Evolutionary conservation across 2,888 invertebrate species (phyloP).

Genomic region (Alsophila aescularia): DNA sequence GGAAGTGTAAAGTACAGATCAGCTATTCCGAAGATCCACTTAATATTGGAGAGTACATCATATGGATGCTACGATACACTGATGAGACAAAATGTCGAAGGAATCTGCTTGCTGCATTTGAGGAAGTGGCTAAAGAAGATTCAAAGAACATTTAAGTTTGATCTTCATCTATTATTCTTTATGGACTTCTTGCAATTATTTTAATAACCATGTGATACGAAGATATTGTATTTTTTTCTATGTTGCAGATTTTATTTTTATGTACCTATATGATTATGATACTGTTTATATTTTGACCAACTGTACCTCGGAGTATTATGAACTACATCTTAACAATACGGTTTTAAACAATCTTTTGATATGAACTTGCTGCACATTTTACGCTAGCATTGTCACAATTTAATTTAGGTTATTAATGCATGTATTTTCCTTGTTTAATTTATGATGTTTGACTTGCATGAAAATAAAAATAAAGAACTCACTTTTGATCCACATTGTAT

Average conservation of each 20-base stretch:
- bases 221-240: slow-evolving; percentile 48
- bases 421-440: slow-evolving; percentile 7
- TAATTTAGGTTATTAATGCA: slow-evolving; percentile 6
- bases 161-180: background rate
- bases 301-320: slow-evolving; percentile 52
- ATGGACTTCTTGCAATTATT: slow-evolving; percentile 28
- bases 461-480: too few species aligned
- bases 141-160: slow-evolving; percentile 39
- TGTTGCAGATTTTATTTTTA: slow-evolving; percentile 47
- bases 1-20: slow-evolving; percentile 86
- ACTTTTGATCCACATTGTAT: too few species aligned
- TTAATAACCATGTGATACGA: slow-evolving; percentile 54
- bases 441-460: background rate
- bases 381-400: background rate
- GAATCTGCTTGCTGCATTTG: slow-evolving; percentile 82
- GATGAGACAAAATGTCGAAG: slow-evolving; percentile 85
- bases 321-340: slow-evolving; percentile 37
- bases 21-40: slow-evolving; percentile 83
- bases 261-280: slow-evolving; percentile 45
- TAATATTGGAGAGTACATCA: slow-evolving; percentile 82
- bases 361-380: slow-evolving; percentile 7
- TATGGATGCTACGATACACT: slow-evolving; percentile 86
- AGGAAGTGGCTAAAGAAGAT: slow-evolving; percentile 66
- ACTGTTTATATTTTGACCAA: slow-evolving; percentile 51
- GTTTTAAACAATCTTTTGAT: background rate